A percentile compares a stretch with the other conserved stretches of the same genome.
phyloP scores from a whole-genome alignment of 2,797 vertebrate genomes.

The Poeciliopsis infans region DNA sequence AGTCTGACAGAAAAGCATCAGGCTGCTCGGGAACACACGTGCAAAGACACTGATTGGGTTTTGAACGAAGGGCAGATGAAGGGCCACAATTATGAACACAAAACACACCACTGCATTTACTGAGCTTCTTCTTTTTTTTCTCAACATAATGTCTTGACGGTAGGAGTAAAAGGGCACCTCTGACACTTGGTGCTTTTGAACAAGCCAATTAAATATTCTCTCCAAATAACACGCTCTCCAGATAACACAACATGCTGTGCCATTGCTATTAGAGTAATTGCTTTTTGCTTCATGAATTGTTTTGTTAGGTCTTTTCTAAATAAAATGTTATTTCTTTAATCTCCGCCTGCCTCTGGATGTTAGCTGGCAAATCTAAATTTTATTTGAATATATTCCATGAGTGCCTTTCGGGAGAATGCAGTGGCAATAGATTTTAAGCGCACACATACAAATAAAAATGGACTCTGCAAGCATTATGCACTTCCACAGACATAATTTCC shows the following conservation, averaged over 20 bases:
- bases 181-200: conserved; percentile 37
- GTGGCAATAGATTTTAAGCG: conserved; percentile 20
- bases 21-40: conserved; percentile 52
- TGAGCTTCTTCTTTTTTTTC: neutral
- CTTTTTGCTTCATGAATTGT: conserved; percentile 49
- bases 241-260: conserved; percentile 23
- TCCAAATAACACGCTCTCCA: conserved; percentile 26
- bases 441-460: conserved; percentile 4
- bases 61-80: conserved; percentile 67
- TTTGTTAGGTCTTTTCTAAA: conserved; percentile 48
- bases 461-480: conserved; percentile 25
- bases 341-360: conserved; percentile 18
- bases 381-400: conserved; percentile 27
- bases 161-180: conserved; percentile 38
- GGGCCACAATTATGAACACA: conserved; percentile 42
- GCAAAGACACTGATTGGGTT: conserved; percentile 68
- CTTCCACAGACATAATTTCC: conserved; percentile 33
- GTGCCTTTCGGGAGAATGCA: conserved; percentile 18
- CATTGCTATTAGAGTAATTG: conserved; percentile 43
- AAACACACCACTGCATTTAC: conserved; percentile 32
- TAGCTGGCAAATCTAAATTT: conserved; percentile 32
- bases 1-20: conserved; percentile 73
- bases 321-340: conserved; percentile 53
- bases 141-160: conserved; percentile 21
- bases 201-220: conserved; percentile 52